Conservation (phyloP, 2,113 vertebrate species). For the Hemichromis elongatus region DNA sequence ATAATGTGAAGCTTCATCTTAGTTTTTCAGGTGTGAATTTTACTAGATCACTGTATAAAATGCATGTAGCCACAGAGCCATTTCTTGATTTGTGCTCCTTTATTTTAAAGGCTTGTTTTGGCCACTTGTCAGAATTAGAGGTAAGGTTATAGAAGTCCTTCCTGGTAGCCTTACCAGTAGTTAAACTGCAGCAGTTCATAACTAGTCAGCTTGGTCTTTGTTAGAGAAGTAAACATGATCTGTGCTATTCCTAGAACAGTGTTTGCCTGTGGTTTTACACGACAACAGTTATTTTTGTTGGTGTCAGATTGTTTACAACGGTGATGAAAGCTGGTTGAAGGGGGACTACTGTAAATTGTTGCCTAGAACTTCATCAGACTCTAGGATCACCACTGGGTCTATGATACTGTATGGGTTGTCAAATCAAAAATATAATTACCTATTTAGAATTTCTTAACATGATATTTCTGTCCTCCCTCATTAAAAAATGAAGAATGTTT, state of each 20-base stretch:
- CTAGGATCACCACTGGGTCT: neutral
- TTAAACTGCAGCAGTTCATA: neutral
- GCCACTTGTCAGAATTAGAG: neutral
- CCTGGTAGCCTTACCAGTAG: rapidly evolving
- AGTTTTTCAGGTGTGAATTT: constrained; percentile 19
- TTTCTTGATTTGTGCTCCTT: neutral
- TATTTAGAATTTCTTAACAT: neutral
- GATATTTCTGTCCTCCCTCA: neutral
- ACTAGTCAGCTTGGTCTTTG: neutral
- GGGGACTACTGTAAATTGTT: rapidly evolving
- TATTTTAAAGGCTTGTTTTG: neutral
- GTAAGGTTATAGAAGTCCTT: no score
- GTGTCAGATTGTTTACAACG: neutral
- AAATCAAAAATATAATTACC: neutral
- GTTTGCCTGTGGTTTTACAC: neutral
- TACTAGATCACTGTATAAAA: neutral
- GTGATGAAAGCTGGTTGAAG: neutral
- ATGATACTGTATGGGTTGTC: neutral
- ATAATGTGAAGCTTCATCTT: neutral
- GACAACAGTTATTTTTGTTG: rapidly evolving
- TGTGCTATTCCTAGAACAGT: neutral
- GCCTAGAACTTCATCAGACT: neutral
- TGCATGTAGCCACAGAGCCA: rapidly evolving
- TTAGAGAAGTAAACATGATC: neutral
- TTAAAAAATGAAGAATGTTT: no score